Base-by-base conservation (phyloP, 2,113 vertebrate species). In the Oxyruncus cristatus region DNA sequence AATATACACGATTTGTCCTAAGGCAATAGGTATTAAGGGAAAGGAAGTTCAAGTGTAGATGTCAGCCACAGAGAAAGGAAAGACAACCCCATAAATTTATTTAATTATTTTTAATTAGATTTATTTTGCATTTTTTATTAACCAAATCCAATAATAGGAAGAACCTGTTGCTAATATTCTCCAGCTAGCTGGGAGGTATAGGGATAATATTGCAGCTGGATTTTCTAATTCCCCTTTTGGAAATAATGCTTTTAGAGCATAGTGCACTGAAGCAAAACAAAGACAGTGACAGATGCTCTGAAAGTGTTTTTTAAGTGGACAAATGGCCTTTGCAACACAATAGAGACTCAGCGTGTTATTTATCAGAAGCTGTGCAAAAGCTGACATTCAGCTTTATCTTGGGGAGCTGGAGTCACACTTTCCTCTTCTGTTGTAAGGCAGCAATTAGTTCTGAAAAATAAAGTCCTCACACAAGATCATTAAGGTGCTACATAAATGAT, bases 211-310 rank as follows among this genome's bases (percentile, higher is more conserved):
- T 92, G 15, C n/a, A 89, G 35, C 53, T 80, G 56, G 33, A 66
- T 89, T 89, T 89, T 83, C 70, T 88, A 59, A 61, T 93, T 88
- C 91, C 92, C 58, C 85, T 49, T 65, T 56, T 79, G 88, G 68
- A 90, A 93, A 79, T 55, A 70, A 79, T 35, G 88, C 42, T 96
- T 96, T 95, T 73, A 95, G 74, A 53, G 49, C 41, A 49, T 27
- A 79, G 53, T 52, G 53, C 46, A 58, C 41, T 46, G 59, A 72
- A 77, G 74, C n/a, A 85, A 93, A 95, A 84, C 77, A 77, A 70
- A 61, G 27, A 52, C n/a, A 56, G 26, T 15, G 33, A 66, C n/a
- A 79, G 53, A 83, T 86, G 47, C 37, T 94, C 44, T 80, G 58
- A 22, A 70, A 83, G n/a, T 76, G 75, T 72, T 97, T 92, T 35